A percentile compares a stretch with the other conserved stretches of the same genome.
phyloP scores from a whole-genome alignment of 2,888 invertebrate genomes.

The Liodrosophila aerea region DNA sequence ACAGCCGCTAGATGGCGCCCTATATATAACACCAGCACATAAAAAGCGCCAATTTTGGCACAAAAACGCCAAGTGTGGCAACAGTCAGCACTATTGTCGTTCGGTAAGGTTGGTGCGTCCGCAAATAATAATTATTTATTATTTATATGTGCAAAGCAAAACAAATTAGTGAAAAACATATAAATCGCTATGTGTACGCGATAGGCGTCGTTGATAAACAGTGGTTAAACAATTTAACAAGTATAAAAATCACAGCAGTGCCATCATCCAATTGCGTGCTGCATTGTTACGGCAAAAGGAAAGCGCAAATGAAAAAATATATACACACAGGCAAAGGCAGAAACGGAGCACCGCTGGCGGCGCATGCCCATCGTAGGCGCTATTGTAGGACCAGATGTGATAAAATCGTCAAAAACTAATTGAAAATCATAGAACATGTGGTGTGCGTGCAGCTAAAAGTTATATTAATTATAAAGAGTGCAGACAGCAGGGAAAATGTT shows the following conservation, averaged over 20 bases:
- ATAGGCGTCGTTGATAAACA: neutral
- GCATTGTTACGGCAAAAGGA: slow-evolving; percentile 60
- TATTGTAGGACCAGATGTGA: slow-evolving; percentile 1
- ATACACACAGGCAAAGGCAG: slow-evolving; percentile 65
- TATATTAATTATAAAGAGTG: slow-evolving; percentile 59
- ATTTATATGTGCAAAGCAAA: slow-evolving; percentile 38
- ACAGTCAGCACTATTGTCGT: too few relatives aligned
- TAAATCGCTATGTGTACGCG: neutral
- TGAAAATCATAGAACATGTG: slow-evolving; percentile 9
- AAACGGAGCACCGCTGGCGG: slow-evolving; percentile 22
- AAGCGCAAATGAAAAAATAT: slow-evolving; percentile 74
- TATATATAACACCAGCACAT: too few relatives aligned
- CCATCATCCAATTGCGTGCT: slow-evolving; percentile 51
- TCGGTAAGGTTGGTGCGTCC: slow-evolving; percentile 51
- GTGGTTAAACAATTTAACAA: slow-evolving; percentile 12
- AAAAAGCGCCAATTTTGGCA: too few relatives aligned
- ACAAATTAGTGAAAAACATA: slow-evolving; percentile 15
- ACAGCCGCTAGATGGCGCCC: too few relatives aligned
- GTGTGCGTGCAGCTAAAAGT: slow-evolving; percentile 26
- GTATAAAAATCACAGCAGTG: slow-evolving; percentile 22
- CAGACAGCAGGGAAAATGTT: slow-evolving; percentile 47
- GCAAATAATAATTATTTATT: slow-evolving; percentile 27
- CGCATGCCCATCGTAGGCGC: slow-evolving; percentile 38
- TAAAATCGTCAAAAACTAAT: slow-evolving; percentile 26
- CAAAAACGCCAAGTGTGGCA: too few relatives aligned